Evolutionary conservation across 2,888 invertebrate genomes (phyloP), one percentile per base, ranked within the genome.

Genomic region (Disparrhopalites patrizii): DNA sequence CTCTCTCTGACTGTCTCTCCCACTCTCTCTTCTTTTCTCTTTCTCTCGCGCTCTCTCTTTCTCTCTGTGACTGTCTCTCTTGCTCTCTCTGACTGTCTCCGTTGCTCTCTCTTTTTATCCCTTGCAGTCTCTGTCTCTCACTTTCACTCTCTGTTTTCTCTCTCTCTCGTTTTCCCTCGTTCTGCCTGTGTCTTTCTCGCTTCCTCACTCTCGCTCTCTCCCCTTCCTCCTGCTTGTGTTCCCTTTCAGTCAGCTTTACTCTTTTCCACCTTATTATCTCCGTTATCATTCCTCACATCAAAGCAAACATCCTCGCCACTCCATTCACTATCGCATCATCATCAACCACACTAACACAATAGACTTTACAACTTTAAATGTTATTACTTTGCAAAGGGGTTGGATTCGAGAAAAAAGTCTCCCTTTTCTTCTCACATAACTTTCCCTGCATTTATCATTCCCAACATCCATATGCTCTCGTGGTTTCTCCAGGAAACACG

Each of bases 261-360:
- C 65, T 61, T 65, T 69, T 64, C 66, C 69, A 67, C 70, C 66
- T 67, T 68, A 66, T 66, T 66, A 66, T 66, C 63, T 61, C 50
- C 55, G 64, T 66, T 66, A 64, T 67, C 69, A 51, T 40, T 66
- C 47, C 56, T 56, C 51, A 64, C 65, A 68, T 68, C 68, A 68
- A 68, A 68, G 68, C 64, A 65, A 66, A 68, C 68, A 68, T 51
- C 54, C 68, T 64, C 56, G 47, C 56, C 47, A 64, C 56, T 52
- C 61, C 33, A 38, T 30, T 56, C 55, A 43, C 64, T 56, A 57
- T 65, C 56, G 56, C 62, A 51, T 66, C 61, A 43, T 47, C 57
- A 62, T 62, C 58, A 62, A 52, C 27, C 47, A 54, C 43, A 62
- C 51, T 55, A 62, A 55, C 55, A 62, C 55, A 62, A 55, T 62